Base-by-base conservation (phyloP, 2,888 invertebrate species). In the Diogma glabrata region DNA sequence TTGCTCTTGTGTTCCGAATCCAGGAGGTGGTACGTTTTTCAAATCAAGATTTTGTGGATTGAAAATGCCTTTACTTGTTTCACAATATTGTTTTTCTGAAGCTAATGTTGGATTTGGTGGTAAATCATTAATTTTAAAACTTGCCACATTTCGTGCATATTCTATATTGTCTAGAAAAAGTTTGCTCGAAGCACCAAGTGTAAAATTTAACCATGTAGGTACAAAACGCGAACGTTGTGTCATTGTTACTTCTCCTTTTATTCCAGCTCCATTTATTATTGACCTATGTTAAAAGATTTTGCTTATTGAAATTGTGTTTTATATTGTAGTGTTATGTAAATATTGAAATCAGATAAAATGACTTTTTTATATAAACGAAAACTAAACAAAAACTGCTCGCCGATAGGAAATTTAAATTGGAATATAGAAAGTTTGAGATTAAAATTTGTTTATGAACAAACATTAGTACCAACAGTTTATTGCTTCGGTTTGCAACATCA, bases 211-310 rank as follows among this genome's bases (percentile, higher is more conserved):
- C 73, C 84, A 85, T 0, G 90, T 90, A 0, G 89, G 87, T 66
- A 91, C 86, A 64, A 87, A 90, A 20, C 82, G 84, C 0, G 88
- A 87, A 26, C 82, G 78, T 67, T 93, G 93, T 1, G 74, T 76
- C 54, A 94, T 77, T 9, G 78, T 80, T 3, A 94, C 74, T 49
- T 82, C 79, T 0, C 93, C 93, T 61, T 79, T 81, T 19, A 93
- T 81, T 4, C 92, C 92, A 38, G 83, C 81, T 51, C 81, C 77
- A 67, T 85, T 83, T 22, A 89, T 77, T 10, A 84, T 66, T 1
- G 79, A 76, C 65, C 89, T n/a, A n/a, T n/a, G n/a, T n/a, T n/a
- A n/a, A n/a, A n/a, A n/a, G n/a, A n/a, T n/a, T n/a, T n/a, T n/a
- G n/a, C n/a, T n/a, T n/a, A n/a, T n/a, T n/a, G n/a, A n/a, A n/a